Evolutionary conservation across 2,888 invertebrate species (phyloP), one percentile per base, ranked within the genome.

Genomic region (Rosalia funebris): DNA sequence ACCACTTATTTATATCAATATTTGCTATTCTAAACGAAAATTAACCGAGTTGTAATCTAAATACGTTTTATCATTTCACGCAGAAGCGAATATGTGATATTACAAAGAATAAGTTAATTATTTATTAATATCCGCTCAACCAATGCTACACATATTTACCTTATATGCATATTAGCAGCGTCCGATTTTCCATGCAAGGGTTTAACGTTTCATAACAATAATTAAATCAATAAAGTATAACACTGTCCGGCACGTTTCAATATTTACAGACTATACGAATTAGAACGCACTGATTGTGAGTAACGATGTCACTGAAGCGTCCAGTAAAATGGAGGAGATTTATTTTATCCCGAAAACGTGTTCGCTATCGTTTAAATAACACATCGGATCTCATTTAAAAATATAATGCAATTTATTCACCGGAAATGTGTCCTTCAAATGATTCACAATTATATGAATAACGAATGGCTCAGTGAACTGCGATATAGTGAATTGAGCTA

Each of bases 351-450:
- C 34, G 3, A 1, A 1, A 7, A 9, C 25, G 9, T 25, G 14
- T 44, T 11, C 9, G 5, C 10, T 25, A 12, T 14, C 14, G 20
- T 44, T 44, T 12, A 14, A 44, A 44, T 25, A 12, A 44, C 17
- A 17, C 5, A 20, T 44, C 44, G 12, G 20, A 44, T 44, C 44
- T 44, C 25, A 44, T 44, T 44, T 14, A 9, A 25, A 44, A 12
- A 44, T 25, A 44, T 44, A 44, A 44, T 44, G 44, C 20, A 14
- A 14, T 20, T 44, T 14, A 44, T 25, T 12, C 11, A 25, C 44
- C 44, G 44, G 44, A 44, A 44, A 12, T 25, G 44, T 14, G 25
- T n/a, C 44, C 44, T 25, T 25, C n/a, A 12, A 44, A 44, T 25
- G 20, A 25, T 25, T 41, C 17, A 17, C 41, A 16, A 9, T 4